Base-by-base conservation (phyloP, 2,797 vertebrate species). In the Pteronotus mesoamericanus region DNA sequence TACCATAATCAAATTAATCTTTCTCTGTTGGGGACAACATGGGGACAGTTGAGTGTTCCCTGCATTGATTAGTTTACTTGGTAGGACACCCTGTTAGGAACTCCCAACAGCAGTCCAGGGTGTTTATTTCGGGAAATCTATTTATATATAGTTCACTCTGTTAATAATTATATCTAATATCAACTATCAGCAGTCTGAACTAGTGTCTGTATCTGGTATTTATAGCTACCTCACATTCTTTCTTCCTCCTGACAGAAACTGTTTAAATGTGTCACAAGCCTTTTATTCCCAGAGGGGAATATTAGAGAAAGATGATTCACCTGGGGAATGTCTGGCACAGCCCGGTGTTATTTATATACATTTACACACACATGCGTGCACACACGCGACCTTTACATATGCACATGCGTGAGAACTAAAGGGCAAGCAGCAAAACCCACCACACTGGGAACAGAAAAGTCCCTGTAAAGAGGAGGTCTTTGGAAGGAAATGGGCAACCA, bases 121-220 rank as follows among this genome's bases (percentile, higher is more conserved):
- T n/a, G 2, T 87, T 90, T 89, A 16, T 74, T 74, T 92, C 53
- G n/a, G 79, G 66, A 78, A 85, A 39, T 93, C 57, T 84, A 44
- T 88, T 77, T 75, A 61, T 84, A 32, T 48, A 51, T 71, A 57
- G 7, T 72, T 75, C 39, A 24, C 72, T 93, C 37, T 87, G 80
- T 94, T 97, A 72, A 72, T 85, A 57, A 78, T 94, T 34, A 74
- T 83, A 61, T 96, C 46, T 89, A 39, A 44, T 46, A 46, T 42
- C 71, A 74, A 34, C 94, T 88, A 77, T 55, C 71, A 78, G 53
- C 68, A 11, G 9, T 83, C 83, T 61, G 44, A 74, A 46, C 39
- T 66, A 48, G 68, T 37, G 75, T 86, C 86, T 5, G 16, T 24
- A 19, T 68, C 32, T 64, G 61, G 42, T 84, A 39, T 96, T 91